Conservation (phyloP, 2,797 vertebrate genomes). For the Varecia variegata region DNA sequence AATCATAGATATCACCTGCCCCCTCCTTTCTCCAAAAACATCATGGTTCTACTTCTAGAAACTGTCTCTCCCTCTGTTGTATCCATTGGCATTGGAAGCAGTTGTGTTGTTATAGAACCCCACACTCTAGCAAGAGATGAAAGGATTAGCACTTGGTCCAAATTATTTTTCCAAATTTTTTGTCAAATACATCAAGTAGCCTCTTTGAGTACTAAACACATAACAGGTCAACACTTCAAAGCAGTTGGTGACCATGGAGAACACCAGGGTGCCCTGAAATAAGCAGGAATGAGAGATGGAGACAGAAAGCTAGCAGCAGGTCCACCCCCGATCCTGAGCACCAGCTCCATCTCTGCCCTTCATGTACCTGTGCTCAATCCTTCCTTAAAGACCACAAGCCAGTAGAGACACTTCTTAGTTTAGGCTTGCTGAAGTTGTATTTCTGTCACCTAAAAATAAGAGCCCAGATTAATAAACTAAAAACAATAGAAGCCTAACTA, state of each 20-base stretch:
- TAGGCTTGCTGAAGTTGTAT: background rate
- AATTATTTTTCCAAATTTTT: background rate
- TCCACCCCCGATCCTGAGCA: background rate
- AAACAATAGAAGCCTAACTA: background rate
- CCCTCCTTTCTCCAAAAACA: background rate
- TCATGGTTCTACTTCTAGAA: background rate
- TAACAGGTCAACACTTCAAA: background rate
- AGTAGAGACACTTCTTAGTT: background rate
- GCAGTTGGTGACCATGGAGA: background rate
- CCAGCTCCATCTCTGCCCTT: background rate
- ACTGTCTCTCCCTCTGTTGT: accelerated
- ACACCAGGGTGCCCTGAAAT: background rate
- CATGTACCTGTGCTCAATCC: background rate
- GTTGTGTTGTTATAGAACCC: background rate
- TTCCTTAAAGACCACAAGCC: background rate
- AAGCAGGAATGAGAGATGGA: background rate
- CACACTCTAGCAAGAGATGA: background rate
- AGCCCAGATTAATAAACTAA: background rate
- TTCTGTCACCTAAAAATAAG: background rate
- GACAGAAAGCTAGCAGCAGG: background rate
- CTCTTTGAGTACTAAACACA: background rate
- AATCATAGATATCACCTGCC: background rate
- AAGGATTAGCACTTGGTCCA: background rate
- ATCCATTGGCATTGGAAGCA: background rate
- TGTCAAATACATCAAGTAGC: background rate